Base-by-base conservation (phyloP, 1,140 invertebrate species). In the Drosophila prosaltans region DNA sequence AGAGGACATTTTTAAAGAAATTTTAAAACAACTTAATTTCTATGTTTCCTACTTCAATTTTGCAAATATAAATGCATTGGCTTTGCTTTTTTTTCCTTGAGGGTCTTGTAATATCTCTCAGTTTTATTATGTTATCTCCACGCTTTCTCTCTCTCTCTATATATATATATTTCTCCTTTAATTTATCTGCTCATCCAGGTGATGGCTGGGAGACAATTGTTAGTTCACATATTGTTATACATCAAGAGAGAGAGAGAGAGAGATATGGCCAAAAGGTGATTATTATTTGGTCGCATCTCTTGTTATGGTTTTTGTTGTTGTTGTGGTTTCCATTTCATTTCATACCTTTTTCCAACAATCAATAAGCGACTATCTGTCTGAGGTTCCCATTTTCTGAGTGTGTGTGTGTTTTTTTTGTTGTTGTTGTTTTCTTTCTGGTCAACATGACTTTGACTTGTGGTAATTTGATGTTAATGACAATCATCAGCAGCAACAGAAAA, bases 391-490 rank as follows among this genome's bases (percentile, higher is more conserved):
- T 41, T 24, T 26, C 16, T 16, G 16, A 16, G 10, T 36, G 32
- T 36, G 32, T 36, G n/a, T 45, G 10, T 36, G 3, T 26, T 61
- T 65, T 39, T 30, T 57, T 45, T 36, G 11, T 32, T 66, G 41
- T 68, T 69, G 32, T 41, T 60, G 6, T 60, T 76, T 72, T 66
- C 51, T 69, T 77, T 72, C 69, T 72, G 74, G 63, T 69, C 65
- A 88, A 84, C 73, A 89, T 89, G 84, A 89, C 84, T 88, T 75
- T 89, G 84, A 90, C 80, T 88, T 88, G 83, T 88, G 84, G 84
- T 88, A 88, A 88, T 88, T 80, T 90, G 84, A 88, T 88, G 84
- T 88, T 88, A 88, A 88, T 88, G 84, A 89, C 84, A 89, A 79
- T 88, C 80, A 89, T 88, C 84, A 88, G 70, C 84, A 71, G 76